A percentile compares a stretch with the other conserved stretches of the same genome.
phyloP scores from a whole-genome alignment of 2,797 vertebrate genomes.

The Columba guinea region DNA sequence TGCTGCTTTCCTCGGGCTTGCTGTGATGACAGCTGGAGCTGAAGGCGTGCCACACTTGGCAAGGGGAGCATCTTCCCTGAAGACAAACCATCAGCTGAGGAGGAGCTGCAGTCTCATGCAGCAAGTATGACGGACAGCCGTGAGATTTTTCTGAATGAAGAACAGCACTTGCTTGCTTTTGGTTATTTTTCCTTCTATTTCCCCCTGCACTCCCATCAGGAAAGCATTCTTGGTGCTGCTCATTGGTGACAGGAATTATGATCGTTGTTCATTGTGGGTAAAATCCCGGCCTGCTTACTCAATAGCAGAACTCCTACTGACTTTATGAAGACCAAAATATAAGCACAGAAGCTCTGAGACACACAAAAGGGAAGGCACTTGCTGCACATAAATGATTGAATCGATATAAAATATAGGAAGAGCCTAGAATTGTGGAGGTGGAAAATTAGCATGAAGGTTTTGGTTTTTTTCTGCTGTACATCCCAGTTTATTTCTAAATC shows the following conservation, averaged over 20 bases:
- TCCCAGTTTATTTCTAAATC: not conserved
- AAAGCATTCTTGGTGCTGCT: not conserved
- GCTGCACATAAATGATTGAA: not conserved
- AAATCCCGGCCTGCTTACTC: not conserved
- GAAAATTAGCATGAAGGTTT: not conserved
- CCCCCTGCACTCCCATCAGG: not conserved
- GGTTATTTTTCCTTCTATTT: not conserved
- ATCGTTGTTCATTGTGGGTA: not conserved
- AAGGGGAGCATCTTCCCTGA: not conserved
- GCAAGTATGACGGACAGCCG: not conserved
- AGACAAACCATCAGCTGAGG: not conserved
- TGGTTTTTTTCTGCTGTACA: not conserved
- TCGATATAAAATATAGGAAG: not conserved
- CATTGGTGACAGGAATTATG: not conserved
- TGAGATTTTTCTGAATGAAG: conserved; percentile 16
- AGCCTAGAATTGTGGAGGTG: not conserved
- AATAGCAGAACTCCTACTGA: not conserved
- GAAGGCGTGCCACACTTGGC: not conserved
- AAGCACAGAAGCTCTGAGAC: not conserved
- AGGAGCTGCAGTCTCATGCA: not conserved
- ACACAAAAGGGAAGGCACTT: not conserved
- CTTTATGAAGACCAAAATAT: not conserved
- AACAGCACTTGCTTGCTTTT: not conserved
- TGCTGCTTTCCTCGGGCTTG: not conserved
- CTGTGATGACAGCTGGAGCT: not conserved